Evolutionary conservation across 1,140 invertebrate genomes (phyloP).

Genomic region (Brachionus sp.): DNA sequence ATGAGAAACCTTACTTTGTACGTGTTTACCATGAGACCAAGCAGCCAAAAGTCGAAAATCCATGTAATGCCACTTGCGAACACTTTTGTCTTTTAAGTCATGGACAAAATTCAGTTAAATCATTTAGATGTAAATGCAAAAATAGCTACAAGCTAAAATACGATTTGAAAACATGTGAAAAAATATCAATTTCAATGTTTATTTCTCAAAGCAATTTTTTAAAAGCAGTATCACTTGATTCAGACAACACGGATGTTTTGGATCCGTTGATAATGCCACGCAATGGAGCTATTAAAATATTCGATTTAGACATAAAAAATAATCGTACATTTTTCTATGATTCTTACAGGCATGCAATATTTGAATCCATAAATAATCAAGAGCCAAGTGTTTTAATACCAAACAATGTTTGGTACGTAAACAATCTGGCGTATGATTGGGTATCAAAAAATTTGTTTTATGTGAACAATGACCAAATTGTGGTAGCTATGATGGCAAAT

Average conservation of each 20-base stretch:
- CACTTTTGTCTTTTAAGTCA: slow-evolving; percentile 36
- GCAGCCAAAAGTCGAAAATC: slow-evolving; percentile 3
- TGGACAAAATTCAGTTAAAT: neutral
- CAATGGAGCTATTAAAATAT: neutral
- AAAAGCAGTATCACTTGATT: neutral
- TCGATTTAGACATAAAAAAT: neutral
- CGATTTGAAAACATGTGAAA: slow-evolving; percentile 33
- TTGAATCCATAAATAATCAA: neutral
- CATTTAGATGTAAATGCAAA: slow-evolving; percentile 29
- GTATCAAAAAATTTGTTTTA: slow-evolving; percentile 94
- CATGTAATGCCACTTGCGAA: slow-evolving; percentile 25
- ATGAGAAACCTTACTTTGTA: neutral
- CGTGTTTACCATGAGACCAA: slow-evolving; percentile 13
- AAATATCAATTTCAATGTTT: neutral
- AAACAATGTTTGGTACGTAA: neutral
- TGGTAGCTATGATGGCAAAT: slow-evolving; percentile 69
- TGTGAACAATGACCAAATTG: slow-evolving; percentile 89
- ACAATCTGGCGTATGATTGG: slow-evolving; percentile 83
- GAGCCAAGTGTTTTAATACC: neutral
- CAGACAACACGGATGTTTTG: neutral
- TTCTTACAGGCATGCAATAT: slow-evolving; percentile 1
- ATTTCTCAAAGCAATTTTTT: neutral
- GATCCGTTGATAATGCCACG: neutral
- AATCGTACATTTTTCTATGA: slow-evolving; percentile 17
- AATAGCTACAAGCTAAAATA: neutral